phyloP scores from a whole-genome alignment of 2,113 vertebrate genomes.

The Grallaria varia region DNA sequence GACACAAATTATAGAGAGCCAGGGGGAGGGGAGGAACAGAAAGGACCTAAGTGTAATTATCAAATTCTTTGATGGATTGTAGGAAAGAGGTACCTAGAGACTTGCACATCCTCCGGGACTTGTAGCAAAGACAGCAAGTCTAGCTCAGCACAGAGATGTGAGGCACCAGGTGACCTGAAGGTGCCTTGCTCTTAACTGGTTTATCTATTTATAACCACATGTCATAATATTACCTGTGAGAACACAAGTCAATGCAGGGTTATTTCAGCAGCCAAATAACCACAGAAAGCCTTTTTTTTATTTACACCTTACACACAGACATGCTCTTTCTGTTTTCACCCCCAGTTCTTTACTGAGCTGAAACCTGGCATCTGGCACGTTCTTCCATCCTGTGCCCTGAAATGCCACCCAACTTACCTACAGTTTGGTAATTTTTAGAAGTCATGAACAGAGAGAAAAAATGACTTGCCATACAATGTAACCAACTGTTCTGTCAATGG shows the following conservation, averaged over 20 bases:
- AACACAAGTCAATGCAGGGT: background rate
- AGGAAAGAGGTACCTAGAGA: background rate
- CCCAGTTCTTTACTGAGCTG: background rate
- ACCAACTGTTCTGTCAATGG: background rate
- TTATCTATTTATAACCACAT: conserved; percentile 45
- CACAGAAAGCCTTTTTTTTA: background rate
- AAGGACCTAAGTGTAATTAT: background rate
- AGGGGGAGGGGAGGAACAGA: background rate
- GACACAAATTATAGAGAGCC: background rate
- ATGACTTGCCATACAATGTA: accelerated
- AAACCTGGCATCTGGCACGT: background rate
- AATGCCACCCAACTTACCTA: background rate
- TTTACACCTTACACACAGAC: background rate
- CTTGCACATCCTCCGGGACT: background rate
- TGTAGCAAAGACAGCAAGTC: background rate
- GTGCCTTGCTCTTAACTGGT: conserved; percentile 10
- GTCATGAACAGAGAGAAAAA: background rate
- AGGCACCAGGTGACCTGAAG: conserved; percentile 32
- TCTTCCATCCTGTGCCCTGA: background rate
- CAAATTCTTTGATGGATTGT: background rate
- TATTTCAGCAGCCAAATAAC: conserved; percentile 6
- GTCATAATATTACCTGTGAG: conserved; percentile 27
- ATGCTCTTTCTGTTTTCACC: background rate
- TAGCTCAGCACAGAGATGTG: conserved; percentile 9
- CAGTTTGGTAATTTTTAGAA: background rate